Base-by-base conservation (phyloP, 2,113 vertebrate genomes). In the Sialia sialis region DNA sequence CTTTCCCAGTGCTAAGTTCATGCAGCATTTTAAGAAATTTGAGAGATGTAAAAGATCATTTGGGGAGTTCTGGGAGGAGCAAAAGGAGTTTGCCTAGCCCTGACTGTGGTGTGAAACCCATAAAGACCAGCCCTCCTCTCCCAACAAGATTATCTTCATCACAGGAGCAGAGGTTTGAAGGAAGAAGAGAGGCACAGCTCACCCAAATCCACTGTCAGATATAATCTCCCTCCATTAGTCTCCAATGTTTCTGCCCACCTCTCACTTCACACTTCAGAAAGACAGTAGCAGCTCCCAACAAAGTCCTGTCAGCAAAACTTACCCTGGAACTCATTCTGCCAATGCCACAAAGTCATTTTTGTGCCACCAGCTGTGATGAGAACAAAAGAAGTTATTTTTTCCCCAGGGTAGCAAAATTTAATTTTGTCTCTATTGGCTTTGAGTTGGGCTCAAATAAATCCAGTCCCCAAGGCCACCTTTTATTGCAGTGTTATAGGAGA, bases 371-470 rank as follows among this genome's bases (percentile, higher is more conserved):
- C 8, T 17, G 63, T 81, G 84, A 76, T 51, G 12, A 93, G 72
- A 78, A 95, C 32, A 76, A 90, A 95, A 85, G 13, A 89, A 90
- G 34, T 76, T 86, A 55, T 94, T 78, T 92, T 93, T 89, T 88
- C 88, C 78, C 82, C 2, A 5, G 75, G 59, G 95, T 59, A 90
- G 43, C 36, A 88, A 92, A 96, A 95, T 96, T 93, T 95, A 96
- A 96, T 96, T 94, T 96, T 13, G 12, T 84, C 90, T 95, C 96
- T 86, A 92, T 83, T 96, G 82, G 88, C 38, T 94, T 58, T 51
- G 72, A 92, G 46, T 60, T 90, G 55, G 67, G 43, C 68, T 90
- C 85, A 91, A 81, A 95, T 94, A 95, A 95, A 95, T 88, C 79
- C 76, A 58, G 48, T 88, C 68, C 84, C 39, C 82, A 86, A 94